Evolutionary conservation across 1,140 invertebrate genomes (phyloP).

Genomic region (Micrasema minimum): DNA sequence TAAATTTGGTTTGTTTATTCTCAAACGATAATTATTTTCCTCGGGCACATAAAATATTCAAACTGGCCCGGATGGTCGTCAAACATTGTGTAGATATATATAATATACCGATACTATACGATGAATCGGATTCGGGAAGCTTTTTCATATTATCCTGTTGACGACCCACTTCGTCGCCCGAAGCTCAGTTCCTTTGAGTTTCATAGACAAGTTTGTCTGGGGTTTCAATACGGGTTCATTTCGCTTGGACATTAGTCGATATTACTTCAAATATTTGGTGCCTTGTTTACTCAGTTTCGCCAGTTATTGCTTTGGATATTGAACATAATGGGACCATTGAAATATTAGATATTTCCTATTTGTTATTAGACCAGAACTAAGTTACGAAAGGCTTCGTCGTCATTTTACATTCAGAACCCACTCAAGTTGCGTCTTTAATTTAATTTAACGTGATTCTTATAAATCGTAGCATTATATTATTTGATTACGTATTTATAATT

Average conservation of each 20-base stretch:
- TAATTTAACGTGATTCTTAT: no score
- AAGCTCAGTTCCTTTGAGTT: conserved; percentile 28
- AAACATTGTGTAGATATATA: conserved; percentile 7
- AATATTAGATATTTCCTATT: conserved; percentile 23
- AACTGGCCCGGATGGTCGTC: background rate
- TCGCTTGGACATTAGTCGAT: conserved; percentile 34
- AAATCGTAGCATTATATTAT: no score
- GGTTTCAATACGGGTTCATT: conserved; percentile 39
- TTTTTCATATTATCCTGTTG: conserved; percentile 32
- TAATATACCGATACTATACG: no score
- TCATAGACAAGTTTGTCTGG: conserved; percentile 30
- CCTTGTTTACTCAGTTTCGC: conserved; percentile 30
- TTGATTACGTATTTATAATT: no score
- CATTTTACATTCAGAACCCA: no score
- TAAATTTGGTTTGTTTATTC: no score
- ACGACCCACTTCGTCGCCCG: conserved; percentile 23
- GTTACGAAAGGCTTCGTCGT: no score
- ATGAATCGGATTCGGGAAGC: conserved; percentile 8
- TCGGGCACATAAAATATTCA: no score
- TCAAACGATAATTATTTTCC: no score
- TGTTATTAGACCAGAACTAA: background rate
- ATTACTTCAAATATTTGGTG: conserved; percentile 36
- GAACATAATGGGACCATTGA: conserved; percentile 26
- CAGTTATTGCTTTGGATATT: conserved; percentile 23
- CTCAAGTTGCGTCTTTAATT: no score